Conservation (phyloP, 2,888 invertebrate genomes). For the Balanococcus diminutus region DNA sequence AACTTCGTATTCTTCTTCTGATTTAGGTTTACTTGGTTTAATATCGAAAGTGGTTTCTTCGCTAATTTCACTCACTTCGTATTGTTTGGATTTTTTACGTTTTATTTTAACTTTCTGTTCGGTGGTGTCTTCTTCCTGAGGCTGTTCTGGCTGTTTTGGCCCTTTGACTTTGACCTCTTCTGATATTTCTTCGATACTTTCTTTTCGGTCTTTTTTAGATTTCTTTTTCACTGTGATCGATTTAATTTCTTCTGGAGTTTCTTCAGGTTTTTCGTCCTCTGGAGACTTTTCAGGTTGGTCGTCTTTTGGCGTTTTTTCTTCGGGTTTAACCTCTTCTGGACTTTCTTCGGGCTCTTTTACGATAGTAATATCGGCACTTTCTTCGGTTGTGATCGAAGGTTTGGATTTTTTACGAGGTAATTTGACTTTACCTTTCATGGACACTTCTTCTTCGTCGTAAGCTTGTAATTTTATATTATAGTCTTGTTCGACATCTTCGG, state of each 20-base stretch:
- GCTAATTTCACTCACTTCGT: slow-evolving; percentile 5
- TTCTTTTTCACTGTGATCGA: slow-evolving; percentile 58
- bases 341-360: slow-evolving; percentile 62
- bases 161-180: slow-evolving; percentile 61
- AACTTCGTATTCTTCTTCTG: background rate
- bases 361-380: slow-evolving; percentile 28
- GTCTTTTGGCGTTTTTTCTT: background rate
- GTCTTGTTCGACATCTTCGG: slow-evolving; percentile 88
- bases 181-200: slow-evolving; percentile 63
- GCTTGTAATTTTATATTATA: slow-evolving; percentile 84
- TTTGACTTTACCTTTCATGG: slow-evolving; percentile 82
- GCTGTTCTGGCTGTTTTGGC: background rate
- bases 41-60: background rate
- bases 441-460: slow-evolving; percentile 86
- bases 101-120: slow-evolving; percentile 21
- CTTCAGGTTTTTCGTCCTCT: slow-evolving; percentile 62
- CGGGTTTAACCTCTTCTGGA: background rate
- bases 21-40: slow-evolving; percentile 21
- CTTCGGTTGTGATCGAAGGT: background rate
- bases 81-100: slow-evolving; percentile 36
- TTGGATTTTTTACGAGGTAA: slow-evolving; percentile 60
- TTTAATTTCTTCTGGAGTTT: slow-evolving; percentile 62
- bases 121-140: slow-evolving; percentile 24
- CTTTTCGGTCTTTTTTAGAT: slow-evolving; percentile 59
- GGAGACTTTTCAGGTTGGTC: background rate